Conservation (phyloP, 2,888 invertebrate species). For the Lasioglossum malachurum region DNA sequence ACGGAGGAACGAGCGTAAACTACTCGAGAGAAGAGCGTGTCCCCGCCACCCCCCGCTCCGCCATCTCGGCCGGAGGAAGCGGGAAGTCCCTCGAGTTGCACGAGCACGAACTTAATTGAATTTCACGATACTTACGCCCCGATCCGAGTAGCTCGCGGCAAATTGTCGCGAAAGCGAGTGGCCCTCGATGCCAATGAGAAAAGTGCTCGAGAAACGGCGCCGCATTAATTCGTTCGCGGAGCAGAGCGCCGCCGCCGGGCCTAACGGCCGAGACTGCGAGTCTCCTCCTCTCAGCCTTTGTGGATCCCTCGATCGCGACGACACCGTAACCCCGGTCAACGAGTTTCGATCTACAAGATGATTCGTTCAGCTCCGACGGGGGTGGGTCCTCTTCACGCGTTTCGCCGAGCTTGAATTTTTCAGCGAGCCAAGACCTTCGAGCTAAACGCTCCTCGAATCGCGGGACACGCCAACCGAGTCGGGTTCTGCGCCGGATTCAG, state of each 20-base stretch:
- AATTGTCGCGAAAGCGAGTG: slow-evolving; percentile 70
- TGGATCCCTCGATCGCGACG: background rate
- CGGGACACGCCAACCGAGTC: background rate
- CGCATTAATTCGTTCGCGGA: slow-evolving; percentile 67
- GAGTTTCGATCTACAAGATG: slow-evolving; percentile 22
- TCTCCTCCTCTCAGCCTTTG: background rate
- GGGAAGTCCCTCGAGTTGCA: slow-evolving; percentile 59
- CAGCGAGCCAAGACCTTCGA: background rate
- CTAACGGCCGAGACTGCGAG: slow-evolving; percentile 39
- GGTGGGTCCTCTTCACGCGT: background rate
- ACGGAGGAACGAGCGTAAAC: slow-evolving; percentile 47
- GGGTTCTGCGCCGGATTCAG: background rate
- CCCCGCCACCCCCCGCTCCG: background rate
- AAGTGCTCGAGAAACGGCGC: slow-evolving; percentile 63
- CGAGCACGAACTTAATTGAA: slow-evolving; percentile 70
- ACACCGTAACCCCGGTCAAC: slow-evolving; percentile 30
- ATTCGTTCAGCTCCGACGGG: background rate
- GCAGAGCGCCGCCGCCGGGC: slow-evolving; percentile 18
- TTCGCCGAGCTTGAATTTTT: slow-evolving; percentile 2
- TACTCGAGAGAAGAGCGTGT: slow-evolving; percentile 8
- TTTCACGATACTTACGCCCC: slow-evolving; percentile 69
- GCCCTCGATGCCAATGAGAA: slow-evolving; percentile 64
- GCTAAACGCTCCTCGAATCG: background rate
- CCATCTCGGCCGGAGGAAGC: background rate
- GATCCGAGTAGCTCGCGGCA: slow-evolving; percentile 67